These are phyloP conservation scores for Paraplagusia blochii DNA, from an alignment of 2,113 vertebrate species.

Conservation along the genomic window DNA sequence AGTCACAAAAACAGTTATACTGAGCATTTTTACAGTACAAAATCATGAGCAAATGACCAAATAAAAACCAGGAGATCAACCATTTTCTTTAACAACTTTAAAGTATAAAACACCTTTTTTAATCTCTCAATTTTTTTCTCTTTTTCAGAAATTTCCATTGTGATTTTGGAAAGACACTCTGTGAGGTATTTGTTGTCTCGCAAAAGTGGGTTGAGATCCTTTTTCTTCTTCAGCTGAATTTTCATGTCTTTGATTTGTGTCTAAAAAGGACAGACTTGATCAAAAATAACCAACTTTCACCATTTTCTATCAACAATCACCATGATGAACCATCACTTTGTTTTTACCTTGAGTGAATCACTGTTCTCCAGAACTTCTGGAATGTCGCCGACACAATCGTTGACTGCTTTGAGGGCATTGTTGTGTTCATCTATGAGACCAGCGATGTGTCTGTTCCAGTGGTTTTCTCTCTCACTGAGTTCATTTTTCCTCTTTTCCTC, in stretches of 20 bases:
- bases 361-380: conserved; percentile 78
- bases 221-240: conserved; percentile 68
- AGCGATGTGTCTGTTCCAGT: conserved; percentile 81
- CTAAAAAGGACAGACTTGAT: conserved; percentile 58
- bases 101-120: conserved; percentile 76
- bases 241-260: conserved; percentile 78
- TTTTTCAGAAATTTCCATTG: conserved; percentile 68
- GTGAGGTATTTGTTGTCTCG: conserved; percentile 76
- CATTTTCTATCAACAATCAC: not conserved
- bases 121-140: conserved; percentile 71
- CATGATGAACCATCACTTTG: not conserved
- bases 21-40: not conserved
- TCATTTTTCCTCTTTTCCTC: conserved; percentile 80
- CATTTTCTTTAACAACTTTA: not conserved
- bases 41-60: not conserved
- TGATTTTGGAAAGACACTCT: conserved; percentile 73
- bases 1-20: conserved; percentile 48
- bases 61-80: not conserved
- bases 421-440: conserved; percentile 78
- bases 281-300: conserved; percentile 1
- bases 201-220: conserved; percentile 65
- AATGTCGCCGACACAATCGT: conserved; percentile 76
- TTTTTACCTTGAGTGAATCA: conserved; percentile 80
- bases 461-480: conserved; percentile 78
- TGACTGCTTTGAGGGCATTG: conserved; percentile 76